A percentile compares a stretch with the other conserved stretches of the same genome.
These are phyloP conservation scores for Eudyptes chrysolophus DNA, from an alignment of 2,113 vertebrate genomes.

Conservation along the genomic window DNA sequence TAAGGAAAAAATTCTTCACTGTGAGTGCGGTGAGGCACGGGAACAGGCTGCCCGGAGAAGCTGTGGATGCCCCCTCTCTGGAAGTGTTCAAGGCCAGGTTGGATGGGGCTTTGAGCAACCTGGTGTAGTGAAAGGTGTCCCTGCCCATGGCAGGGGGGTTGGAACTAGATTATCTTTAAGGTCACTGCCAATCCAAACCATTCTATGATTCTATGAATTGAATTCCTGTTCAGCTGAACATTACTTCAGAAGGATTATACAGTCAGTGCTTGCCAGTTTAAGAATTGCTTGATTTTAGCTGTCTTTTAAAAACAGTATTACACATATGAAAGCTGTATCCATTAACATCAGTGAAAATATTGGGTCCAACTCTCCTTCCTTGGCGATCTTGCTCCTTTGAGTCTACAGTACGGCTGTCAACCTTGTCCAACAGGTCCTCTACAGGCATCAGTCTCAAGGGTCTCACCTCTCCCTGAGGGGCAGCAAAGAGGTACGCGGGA, in stretches of 20 bases:
- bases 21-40: no score
- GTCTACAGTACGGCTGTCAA: neutral
- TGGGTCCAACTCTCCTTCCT: neutral
- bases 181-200: no score
- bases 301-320: neutral
- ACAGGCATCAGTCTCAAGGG: accelerated
- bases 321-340: neutral
- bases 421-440: neutral
- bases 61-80: no score
- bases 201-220: no score
- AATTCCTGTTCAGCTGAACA: neutral
- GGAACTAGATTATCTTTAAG: no score
- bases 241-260: neutral
- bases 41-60: no score
- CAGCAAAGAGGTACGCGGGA: neutral
- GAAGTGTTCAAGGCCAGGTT: no score
- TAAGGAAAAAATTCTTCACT: no score
- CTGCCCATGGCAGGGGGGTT: no score
- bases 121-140: no score
- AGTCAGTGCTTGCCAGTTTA: neutral
- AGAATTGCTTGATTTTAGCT: neutral
- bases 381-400: neutral
- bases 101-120: no score
- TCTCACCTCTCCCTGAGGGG: neutral
- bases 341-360: neutral